phyloP scores from a whole-genome alignment of 2,888 invertebrate species.

The Steinernema scapterisci region DNA sequence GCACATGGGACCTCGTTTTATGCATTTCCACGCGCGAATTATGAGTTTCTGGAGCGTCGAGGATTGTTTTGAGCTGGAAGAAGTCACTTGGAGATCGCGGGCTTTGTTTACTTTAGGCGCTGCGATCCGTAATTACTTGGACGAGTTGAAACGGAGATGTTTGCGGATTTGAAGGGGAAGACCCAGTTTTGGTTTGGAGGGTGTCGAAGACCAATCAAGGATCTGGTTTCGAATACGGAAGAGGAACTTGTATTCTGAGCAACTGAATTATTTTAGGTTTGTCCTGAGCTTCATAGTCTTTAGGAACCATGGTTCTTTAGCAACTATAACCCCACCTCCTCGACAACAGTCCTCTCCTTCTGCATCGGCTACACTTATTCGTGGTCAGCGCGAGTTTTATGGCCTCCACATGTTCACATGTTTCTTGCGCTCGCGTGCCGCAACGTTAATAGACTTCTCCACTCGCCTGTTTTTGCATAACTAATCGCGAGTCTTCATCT shows the following conservation, averaged over 20 bases:
- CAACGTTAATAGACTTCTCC: conserved; percentile 16
- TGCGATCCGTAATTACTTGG: too few species aligned
- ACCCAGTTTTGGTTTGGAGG: too few species aligned
- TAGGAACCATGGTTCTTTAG: too few species aligned
- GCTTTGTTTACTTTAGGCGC: too few species aligned
- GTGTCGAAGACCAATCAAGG: too few species aligned
- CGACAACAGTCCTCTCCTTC: not conserved
- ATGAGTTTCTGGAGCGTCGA: conserved; percentile 24
- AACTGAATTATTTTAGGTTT: too few species aligned
- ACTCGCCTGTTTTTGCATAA: conserved; percentile 29
- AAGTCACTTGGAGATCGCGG: too few species aligned
- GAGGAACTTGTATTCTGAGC: too few species aligned
- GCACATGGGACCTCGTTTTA: conserved; percentile 19
- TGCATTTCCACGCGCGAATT: conserved; percentile 3
- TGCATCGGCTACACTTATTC: not conserved
- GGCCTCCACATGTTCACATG: not conserved
- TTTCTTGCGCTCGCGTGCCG: conserved; percentile 8
- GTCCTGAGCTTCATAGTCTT: too few species aligned
- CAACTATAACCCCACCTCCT: not conserved
- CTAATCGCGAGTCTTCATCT: conserved; percentile 23
- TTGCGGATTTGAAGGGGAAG: too few species aligned
- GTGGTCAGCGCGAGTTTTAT: conserved; percentile 6
- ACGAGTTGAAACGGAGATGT: too few species aligned
- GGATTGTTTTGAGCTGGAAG: not conserved
- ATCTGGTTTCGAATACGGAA: too few species aligned